Evolutionary conservation across 2,797 vertebrate genomes (phyloP), one percentile per base, ranked within the genome.

Genomic region (Tragelaphus oryx): DNA sequence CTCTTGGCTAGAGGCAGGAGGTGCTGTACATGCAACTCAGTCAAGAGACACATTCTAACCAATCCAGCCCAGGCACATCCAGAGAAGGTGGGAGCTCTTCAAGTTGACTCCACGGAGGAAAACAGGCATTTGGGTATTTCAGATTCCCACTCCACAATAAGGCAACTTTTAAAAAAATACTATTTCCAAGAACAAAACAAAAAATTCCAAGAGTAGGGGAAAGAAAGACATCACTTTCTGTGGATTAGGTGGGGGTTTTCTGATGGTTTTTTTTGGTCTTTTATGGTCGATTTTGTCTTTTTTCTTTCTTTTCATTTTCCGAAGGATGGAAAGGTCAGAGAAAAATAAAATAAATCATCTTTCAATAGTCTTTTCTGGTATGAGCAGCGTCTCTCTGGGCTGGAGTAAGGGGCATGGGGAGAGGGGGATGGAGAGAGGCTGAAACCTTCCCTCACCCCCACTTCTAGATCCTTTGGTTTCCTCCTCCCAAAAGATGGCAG

Each of bases 401-500:
- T 97, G 3, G 74, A 93, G 84, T 93, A 95, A 92, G 93, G 44
- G 41, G 85, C 26, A 65, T 16, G 88, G 95, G 6, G 94, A 96
- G 83, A 96, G 96, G 95, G 96, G 97, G 87, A 83, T 65, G 48
- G 30, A 55, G 52, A 57, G 65, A 94, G 91, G 93, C 81, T 57
- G 22, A 71, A 81, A 55, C 93, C 85, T 83, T 55, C 81, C 88
- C 75, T 92, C 50, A 93, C 84, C 41, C 89, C 97, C 97, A 93
- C 94, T 87, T 94, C 96, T 96, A 98, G 96, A 98, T 98, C 98
- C 98, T 99, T 99, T 99, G 98, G 98, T 99, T 98, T 98, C 98
- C 98, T 98, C 98, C 97, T 94, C 98, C 98, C 98, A 95, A 89
- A 97, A 96, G 94, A 65, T 95, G 98, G 97, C 78, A 80, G 97